Evolutionary conservation across 2,888 invertebrate species (phyloP).

Genomic region (Lasioglossum figueresi): DNA sequence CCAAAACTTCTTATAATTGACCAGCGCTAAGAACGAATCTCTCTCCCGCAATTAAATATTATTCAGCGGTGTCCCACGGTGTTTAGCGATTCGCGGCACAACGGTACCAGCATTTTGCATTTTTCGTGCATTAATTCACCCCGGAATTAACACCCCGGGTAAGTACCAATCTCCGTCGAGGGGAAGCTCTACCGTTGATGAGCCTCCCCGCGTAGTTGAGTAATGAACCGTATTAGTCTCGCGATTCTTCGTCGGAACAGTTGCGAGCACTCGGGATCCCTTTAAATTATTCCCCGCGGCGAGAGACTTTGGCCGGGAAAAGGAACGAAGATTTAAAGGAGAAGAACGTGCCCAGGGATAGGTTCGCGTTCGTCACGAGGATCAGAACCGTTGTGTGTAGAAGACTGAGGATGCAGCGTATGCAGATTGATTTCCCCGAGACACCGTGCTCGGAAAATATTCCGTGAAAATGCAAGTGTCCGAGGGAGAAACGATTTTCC

Average conservation of each 20-base stretch:
- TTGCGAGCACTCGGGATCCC: neutral
- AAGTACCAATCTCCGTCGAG: conserved; percentile 2
- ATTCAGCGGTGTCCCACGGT: neutral
- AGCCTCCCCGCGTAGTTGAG: conserved; percentile 15
- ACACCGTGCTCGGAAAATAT: neutral
- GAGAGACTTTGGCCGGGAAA: neutral
- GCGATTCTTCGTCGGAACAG: neutral
- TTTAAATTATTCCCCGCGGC: conserved; percentile 22
- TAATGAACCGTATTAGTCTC: conserved; percentile 22
- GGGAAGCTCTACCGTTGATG: conserved; percentile 15
- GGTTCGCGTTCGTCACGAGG: neutral
- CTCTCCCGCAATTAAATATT: neutral
- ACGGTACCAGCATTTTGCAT: neutral
- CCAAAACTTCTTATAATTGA: neutral
- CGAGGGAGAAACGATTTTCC: neutral
- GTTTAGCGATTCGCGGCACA: neutral
- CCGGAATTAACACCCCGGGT: neutral
- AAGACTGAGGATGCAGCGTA: neutral
- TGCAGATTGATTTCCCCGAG: conserved; percentile 29
- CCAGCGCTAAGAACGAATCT: neutral
- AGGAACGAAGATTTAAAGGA: conserved; percentile 18
- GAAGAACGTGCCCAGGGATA: neutral
- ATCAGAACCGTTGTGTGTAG: neutral
- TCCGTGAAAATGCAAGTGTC: conserved; percentile 4
- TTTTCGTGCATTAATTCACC: neutral